phyloP scores from a whole-genome alignment of 2,888 invertebrate genomes.

The Ametastegia equiseti region DNA sequence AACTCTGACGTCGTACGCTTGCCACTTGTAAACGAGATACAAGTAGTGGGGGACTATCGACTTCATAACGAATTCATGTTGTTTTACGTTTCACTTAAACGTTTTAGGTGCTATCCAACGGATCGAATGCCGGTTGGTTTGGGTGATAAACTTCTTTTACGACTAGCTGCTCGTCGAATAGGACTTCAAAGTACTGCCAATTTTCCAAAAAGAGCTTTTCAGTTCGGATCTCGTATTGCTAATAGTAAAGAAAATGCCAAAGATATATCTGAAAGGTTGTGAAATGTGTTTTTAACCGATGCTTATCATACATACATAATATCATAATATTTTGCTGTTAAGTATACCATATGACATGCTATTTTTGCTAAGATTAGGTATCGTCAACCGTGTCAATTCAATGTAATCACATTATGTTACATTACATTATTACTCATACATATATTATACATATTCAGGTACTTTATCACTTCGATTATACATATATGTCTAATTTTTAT shows the following conservation, averaged over 20 bases:
- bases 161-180: slow-evolving; percentile 84
- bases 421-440: background rate
- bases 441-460: background rate
- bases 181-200: slow-evolving; percentile 82
- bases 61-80: background rate
- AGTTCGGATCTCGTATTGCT: slow-evolving; percentile 98
- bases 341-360: slow-evolving; percentile 15
- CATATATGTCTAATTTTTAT: background rate
- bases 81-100: slow-evolving; percentile 18
- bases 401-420: slow-evolving; percentile 20
- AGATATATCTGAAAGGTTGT: slow-evolving; percentile 80
- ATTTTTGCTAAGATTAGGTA: slow-evolving; percentile 39
- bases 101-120: slow-evolving; percentile 79
- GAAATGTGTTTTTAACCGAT: slow-evolving; percentile 14
- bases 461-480: background rate
- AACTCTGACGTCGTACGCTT: background rate
- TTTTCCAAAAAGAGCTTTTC: slow-evolving; percentile 95
- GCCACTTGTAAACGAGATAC: background rate
- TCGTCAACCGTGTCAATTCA: background rate
- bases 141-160: slow-evolving; percentile 95
- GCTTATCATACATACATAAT: slow-evolving; percentile 14
- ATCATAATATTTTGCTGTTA: slow-evolving; percentile 22
- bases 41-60: background rate
- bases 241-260: slow-evolving; percentile 92
- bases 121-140: slow-evolving; percentile 83